Percentiles rank a stretch among this genome's conserved stretches.
phyloP scores from a whole-genome alignment of 2,888 invertebrate species.

The Epinotia bilunana region DNA sequence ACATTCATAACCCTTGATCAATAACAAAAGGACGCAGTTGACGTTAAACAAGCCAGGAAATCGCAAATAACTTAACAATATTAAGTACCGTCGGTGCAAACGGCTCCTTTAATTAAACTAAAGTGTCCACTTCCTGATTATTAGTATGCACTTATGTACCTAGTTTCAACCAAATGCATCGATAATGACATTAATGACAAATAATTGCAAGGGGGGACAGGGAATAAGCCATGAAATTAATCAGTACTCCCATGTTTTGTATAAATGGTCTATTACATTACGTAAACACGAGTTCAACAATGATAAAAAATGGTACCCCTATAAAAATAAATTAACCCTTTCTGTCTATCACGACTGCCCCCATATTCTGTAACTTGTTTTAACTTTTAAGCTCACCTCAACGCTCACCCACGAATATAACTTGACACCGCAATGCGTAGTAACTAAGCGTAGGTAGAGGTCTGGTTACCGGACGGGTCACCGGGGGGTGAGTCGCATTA shows the following conservation, averaged over 20 bases:
- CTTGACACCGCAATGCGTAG: too few relatives aligned
- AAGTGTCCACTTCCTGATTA: neutral
- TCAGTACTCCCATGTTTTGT: neutral
- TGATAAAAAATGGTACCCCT: too few relatives aligned
- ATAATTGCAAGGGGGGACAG: conserved; percentile 3
- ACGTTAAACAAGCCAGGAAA: conserved; percentile 16
- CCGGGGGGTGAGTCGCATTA: too few relatives aligned
- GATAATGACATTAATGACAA: conserved; percentile 14
- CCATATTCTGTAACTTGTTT: too few relatives aligned
- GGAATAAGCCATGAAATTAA: conserved; percentile 19
- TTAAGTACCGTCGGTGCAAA: neutral
- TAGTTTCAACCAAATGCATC: conserved; percentile 7
- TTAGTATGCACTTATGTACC: neutral
- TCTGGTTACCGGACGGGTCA: too few relatives aligned
- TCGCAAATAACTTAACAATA: conserved; percentile 16
- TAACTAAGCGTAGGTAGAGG: too few relatives aligned
- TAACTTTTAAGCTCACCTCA: too few relatives aligned
- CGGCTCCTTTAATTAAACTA: neutral
- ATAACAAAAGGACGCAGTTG: neutral
- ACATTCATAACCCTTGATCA: neutral
- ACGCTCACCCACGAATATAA: too few relatives aligned
- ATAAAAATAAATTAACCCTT: too few relatives aligned
- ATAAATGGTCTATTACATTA: neutral
- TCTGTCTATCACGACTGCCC: too few relatives aligned
- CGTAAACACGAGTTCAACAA: too few relatives aligned